phyloP scores from a whole-genome alignment of 2,113 vertebrate species.

The Antidorcas marsupialis region DNA sequence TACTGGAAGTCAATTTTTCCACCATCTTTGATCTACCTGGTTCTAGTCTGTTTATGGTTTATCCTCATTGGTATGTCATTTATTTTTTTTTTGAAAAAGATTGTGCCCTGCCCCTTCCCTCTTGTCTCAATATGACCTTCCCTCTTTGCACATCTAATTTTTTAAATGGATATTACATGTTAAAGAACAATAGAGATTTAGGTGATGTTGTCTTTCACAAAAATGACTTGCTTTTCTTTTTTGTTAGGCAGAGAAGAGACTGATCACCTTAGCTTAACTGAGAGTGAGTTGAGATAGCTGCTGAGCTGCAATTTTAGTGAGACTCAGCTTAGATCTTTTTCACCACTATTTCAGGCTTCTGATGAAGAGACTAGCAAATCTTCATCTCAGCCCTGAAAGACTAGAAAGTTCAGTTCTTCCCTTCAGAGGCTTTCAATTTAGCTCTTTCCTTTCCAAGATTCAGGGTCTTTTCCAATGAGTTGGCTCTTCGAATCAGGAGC shows the following conservation, averaged over 20 bases:
- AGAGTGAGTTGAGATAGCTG: no score
- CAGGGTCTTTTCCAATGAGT: background rate
- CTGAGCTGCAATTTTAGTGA: background rate
- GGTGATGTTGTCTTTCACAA: background rate
- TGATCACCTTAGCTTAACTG: accelerated
- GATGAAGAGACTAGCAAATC: background rate
- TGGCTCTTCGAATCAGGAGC: accelerated
- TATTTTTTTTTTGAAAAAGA: background rate
- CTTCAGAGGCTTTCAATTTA: background rate
- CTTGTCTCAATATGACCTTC: background rate
- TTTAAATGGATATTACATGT: background rate
- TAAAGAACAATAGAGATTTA: background rate
- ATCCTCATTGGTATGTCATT: background rate
- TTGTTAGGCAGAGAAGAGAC: background rate
- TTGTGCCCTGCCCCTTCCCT: background rate
- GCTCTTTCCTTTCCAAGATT: background rate
- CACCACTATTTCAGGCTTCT: background rate
- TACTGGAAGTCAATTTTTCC: background rate
- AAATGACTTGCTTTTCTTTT: background rate
- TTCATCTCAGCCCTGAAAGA: background rate
- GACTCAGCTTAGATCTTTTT: background rate
- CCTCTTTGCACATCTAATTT: background rate
- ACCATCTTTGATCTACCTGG: background rate
- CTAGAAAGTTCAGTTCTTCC: background rate
- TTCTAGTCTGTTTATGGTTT: background rate